Conservation (phyloP, 2,797 vertebrate genomes). For the Darevskia nairensis region DNA sequence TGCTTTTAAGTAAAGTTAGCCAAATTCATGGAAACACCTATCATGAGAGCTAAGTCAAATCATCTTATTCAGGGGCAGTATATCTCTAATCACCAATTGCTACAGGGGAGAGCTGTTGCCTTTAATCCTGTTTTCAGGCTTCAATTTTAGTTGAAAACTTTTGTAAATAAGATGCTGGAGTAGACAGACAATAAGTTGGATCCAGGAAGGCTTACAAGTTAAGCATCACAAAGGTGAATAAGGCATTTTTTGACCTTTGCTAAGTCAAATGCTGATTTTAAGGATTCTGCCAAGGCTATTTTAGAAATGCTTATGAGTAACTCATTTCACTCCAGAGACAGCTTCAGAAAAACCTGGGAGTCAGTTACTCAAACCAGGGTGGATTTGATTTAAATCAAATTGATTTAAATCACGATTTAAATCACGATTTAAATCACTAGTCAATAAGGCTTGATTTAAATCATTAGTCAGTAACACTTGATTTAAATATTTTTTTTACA, state of each 20-base stretch:
- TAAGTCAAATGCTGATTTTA: background rate
- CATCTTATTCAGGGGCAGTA: background rate
- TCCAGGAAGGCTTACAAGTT: background rate
- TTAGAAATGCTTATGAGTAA: background rate
- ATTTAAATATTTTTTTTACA: too few relatives aligned
- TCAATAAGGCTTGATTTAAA: too few relatives aligned
- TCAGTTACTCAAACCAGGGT: background rate
- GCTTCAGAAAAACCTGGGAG: background rate
- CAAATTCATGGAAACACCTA: background rate
- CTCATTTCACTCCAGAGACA: background rate
- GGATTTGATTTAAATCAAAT: too few relatives aligned
- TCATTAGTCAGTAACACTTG: too few relatives aligned
- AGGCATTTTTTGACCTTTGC: background rate
- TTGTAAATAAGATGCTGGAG: background rate
- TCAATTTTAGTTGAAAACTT: background rate
- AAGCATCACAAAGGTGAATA: background rate
- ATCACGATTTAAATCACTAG: too few relatives aligned
- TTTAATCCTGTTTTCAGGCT: background rate
- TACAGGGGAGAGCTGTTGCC: background rate
- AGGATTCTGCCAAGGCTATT: background rate
- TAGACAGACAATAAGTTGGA: background rate
- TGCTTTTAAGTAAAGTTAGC: background rate
- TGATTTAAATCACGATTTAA: too few relatives aligned
- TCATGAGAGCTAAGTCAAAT: background rate
- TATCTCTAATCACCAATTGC: background rate